These are phyloP conservation scores for Eubasilissa splendida DNA, from an alignment of 2,888 invertebrate genomes.

Conservation along the genomic window DNA sequence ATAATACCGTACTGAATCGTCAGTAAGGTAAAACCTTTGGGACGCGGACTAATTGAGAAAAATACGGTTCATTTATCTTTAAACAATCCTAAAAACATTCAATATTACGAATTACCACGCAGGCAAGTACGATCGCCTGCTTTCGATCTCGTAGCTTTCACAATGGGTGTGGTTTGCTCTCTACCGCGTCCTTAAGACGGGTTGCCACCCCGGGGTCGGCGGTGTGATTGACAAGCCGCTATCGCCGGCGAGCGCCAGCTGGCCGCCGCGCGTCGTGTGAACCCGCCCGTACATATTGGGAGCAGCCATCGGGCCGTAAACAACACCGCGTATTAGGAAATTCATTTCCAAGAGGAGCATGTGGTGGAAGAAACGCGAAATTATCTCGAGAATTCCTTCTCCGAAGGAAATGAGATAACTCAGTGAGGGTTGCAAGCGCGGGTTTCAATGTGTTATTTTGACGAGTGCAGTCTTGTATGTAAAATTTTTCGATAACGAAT, in stretches of 20 bases:
- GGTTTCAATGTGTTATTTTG: no score
- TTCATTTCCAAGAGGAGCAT: conserved; percentile 41
- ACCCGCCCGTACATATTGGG: conserved; percentile 51
- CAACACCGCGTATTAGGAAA: conserved; percentile 45
- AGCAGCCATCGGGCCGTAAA: conserved; percentile 49
- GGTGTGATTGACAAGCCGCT: conserved; percentile 51
- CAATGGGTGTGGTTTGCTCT: conserved; percentile 13
- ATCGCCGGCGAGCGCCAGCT: conserved; percentile 42
- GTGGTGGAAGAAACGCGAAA: conserved; percentile 18
- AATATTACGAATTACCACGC: no score
- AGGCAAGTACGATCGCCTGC: background rate
- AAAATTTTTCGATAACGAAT: no score
- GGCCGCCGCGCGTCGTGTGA: conserved; percentile 37
- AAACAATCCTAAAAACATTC: no score
- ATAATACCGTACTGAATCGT: no score
- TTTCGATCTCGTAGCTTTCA: background rate
- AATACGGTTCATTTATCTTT: no score
- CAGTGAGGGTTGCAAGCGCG: background rate
- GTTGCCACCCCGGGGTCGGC: conserved; percentile 11
- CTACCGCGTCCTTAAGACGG: conserved; percentile 1
- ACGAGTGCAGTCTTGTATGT: no score
- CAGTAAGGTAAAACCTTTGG: no score
- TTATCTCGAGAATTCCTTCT: background rate
- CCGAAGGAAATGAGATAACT: conserved; percentile 9
- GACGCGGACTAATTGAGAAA: no score